Conservation (phyloP, 2,888 invertebrate species). For the Scaeva pyrastri region DNA sequence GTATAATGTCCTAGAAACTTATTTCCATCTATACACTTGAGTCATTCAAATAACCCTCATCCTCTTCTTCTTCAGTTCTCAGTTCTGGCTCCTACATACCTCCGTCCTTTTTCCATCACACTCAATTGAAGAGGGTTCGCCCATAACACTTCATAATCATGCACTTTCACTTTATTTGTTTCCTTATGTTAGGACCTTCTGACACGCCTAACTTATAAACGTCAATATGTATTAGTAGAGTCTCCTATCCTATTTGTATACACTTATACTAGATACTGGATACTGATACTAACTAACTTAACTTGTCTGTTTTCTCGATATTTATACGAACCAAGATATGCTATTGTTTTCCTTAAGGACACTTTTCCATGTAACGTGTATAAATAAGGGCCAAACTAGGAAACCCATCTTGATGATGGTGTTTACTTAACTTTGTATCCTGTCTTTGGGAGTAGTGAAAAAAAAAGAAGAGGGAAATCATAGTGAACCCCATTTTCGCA, state of each 20-base stretch:
- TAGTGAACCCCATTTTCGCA: slow-evolving; percentile 12
- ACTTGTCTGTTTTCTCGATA: slow-evolving; percentile 25
- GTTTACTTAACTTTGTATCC: slow-evolving; percentile 15
- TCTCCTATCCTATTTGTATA: background rate
- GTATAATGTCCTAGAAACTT: slow-evolving; percentile 25
- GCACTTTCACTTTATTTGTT: slow-evolving; percentile 41
- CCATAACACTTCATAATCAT: slow-evolving; percentile 25
- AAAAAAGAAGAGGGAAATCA: slow-evolving; percentile 5
- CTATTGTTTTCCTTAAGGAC: slow-evolving; percentile 42
- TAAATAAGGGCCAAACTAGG: background rate
- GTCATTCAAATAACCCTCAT: background rate
- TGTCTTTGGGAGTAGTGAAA: background rate
- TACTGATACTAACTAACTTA: slow-evolving; percentile 10
- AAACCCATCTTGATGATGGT: background rate
- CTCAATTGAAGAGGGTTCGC: slow-evolving; percentile 20
- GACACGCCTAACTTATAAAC: slow-evolving; percentile 39
- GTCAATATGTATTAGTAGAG: slow-evolving; percentile 5
- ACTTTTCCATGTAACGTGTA: slow-evolving; percentile 3
- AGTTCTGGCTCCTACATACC: background rate
- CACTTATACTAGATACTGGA: background rate
- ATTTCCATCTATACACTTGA: slow-evolving; percentile 12
- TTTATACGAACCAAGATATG: slow-evolving; percentile 5
- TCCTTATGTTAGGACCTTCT: slow-evolving; percentile 23
- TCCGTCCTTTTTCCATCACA: background rate
- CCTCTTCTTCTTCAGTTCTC: background rate